Evolutionary conservation across 2,888 invertebrate genomes (phyloP), one percentile per base, ranked within the genome.

Genomic region (Plemyria rubiginata): DNA sequence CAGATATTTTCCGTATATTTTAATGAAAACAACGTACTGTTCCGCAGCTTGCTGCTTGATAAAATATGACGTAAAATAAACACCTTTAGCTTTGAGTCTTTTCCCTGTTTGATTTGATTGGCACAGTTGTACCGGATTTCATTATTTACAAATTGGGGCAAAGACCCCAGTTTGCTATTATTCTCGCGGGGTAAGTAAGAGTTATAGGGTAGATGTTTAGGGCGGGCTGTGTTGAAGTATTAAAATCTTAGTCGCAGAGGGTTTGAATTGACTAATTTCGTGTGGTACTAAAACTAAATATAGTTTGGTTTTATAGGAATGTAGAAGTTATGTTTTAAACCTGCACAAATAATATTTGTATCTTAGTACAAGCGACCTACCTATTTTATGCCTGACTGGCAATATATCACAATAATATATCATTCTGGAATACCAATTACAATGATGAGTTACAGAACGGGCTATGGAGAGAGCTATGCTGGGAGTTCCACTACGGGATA

Each of bases 41-140:
- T 22, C 22, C 22, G 22, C 22, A 22, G 22, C 29, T 48, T 29
- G 29, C 8, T 6, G 7, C 4, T 28, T n/a, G n/a, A 15, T n/a
- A 22, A 53, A 43, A 29, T 22, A 53, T 53, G 36, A 57, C 0
- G 52, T 49, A 45, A 46, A n/a, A 54, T 11, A 32, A 41, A 60
- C 16, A 49, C 32, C 48, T 7, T 7, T 60, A 56, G 52, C 65
- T 66, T 36, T 54, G 28, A 52, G 61, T 66, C 73, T 62, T 82
- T 79, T 78, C 74, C 65, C 68, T 70, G 76, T 78, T 79, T 77
- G 73, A 80, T 83, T 80, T 70, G 74, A 78, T 79, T 76, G 70
- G 77, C 79, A 75, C 78, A 78, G 78, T 80, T 78, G 74, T 70
- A 67, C 66, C 67, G 70, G 72, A 75, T 79, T 79, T 79, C 79